Conservation (phyloP, 2,888 invertebrate genomes). For the Abscondita cerata region DNA sequence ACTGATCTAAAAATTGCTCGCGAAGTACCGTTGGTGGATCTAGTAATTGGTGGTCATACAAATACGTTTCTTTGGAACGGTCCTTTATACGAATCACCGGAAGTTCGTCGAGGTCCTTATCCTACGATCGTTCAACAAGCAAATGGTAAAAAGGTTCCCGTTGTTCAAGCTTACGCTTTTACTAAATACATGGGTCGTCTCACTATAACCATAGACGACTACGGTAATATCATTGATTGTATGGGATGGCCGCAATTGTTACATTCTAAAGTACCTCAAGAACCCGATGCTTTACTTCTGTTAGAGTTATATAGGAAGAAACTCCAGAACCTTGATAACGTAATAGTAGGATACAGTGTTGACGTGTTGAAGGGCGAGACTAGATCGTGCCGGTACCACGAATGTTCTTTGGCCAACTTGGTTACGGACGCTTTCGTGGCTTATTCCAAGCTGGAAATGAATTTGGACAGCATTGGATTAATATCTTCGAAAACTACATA, state of each 20-base stretch:
- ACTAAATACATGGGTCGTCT: conserved; percentile 90
- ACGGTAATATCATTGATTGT: conserved; percentile 72
- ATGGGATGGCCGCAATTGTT: conserved; percentile 81
- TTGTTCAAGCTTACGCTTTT: conserved; percentile 89
- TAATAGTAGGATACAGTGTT: conserved; percentile 62
- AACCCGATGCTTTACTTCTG: conserved; percentile 66
- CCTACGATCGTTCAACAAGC: conserved; percentile 74
- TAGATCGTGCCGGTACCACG: conserved; percentile 68
- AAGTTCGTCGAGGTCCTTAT: conserved; percentile 76
- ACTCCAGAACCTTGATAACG: conserved; percentile 62
- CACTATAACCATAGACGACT: conserved; percentile 70
- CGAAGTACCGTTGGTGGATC: conserved; percentile 79
- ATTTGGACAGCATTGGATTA: conserved; percentile 70
- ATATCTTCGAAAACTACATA: conserved; percentile 75
- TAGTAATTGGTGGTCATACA: conserved; percentile 90
- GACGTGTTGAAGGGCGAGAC: conserved; percentile 66
- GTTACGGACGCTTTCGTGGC: conserved; percentile 78
- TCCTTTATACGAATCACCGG: conserved; percentile 67
- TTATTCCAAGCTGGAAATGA: conserved; percentile 64
- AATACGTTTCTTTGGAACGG: conserved; percentile 90
- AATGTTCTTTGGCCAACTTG: conserved; percentile 88
- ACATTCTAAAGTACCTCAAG: conserved; percentile 70
- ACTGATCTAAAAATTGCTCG: conserved; percentile 79
- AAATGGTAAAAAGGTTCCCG: conserved; percentile 75
- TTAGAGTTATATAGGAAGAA: conserved; percentile 68